Evolutionary conservation across 2,888 invertebrate species (phyloP), one percentile per base, ranked within the genome.

Genomic region (Chrysodeixis includens): DNA sequence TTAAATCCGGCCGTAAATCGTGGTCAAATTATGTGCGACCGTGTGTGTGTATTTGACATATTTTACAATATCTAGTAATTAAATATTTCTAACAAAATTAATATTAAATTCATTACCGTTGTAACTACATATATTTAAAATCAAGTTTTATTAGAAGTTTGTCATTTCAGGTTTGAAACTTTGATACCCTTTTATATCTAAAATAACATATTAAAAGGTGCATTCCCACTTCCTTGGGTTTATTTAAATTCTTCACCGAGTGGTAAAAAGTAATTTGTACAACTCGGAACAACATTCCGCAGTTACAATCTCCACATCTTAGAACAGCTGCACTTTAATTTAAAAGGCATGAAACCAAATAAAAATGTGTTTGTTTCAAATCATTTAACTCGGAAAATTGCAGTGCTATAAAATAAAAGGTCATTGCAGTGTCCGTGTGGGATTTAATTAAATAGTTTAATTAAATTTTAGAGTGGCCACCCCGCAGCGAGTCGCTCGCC

Each of bases 361-460:
- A 64, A 67, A 78, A 70, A 68, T 69, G 59, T 75, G 63, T 80
- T 68, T 68, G 53, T 71, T 66, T 71, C 64, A 56, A 16, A 59
- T 70, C 74, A 71, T 78, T 79, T 72, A 74, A 68, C 59, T 51
- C 52, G 16, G 62, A 58, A 61, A 57, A 59, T 57, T 62, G 70
- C 55, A 26, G 53, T 46, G 62, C 54, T 49, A 63, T 71, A 71
- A 66, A 76, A 68, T 69, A 57, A 72, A 69, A 68, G 66, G 68
- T 68, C 76, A 69, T 16, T 40, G 62, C 62, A 59, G 56, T 9
- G 30, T 40, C 56, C 74, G 72, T 72, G 71, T 79, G 76, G 70
- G 80, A 73, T 82, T 88, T 82, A 82, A 87, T 87, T 89, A 83
- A 85, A 86, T 84, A 83, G 82, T 88, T 87, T 86, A 87, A 89